Evolutionary conservation across 1,140 invertebrate genomes (phyloP).

Genomic region (Phthorimaea operculella): DNA sequence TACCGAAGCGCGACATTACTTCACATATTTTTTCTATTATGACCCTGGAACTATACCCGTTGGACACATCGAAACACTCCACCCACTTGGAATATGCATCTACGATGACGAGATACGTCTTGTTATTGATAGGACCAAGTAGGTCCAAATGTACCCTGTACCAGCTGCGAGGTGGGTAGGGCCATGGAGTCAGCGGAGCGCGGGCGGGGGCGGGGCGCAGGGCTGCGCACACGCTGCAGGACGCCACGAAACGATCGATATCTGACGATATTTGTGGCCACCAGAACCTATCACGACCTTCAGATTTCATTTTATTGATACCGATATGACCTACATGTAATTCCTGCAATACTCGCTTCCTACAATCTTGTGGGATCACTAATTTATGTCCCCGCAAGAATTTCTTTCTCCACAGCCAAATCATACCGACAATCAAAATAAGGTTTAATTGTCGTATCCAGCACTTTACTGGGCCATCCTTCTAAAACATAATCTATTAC

Average conservation of each 20-base stretch:
- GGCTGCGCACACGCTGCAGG: not conserved
- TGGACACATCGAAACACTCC: not conserved
- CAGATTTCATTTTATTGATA: not conserved
- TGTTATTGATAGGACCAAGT: not conserved
- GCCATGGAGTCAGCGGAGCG: not conserved
- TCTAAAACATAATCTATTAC: not conserved
- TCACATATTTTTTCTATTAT: constrained; percentile 6
- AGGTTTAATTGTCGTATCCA: not conserved
- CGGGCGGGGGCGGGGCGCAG: not conserved
- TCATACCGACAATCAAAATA: not conserved
- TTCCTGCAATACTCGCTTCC: not conserved
- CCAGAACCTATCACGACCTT: not conserved
- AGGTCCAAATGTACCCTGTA: not conserved
- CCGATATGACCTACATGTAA: not conserved
- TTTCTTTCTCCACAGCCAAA: not conserved
- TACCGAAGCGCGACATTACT: not conserved
- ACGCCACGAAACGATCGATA: not conserved
- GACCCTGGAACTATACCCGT: not conserved
- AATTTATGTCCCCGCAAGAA: not conserved
- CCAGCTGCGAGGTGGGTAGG: not conserved
- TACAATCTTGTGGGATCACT: not conserved
- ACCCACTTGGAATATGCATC: not conserved
- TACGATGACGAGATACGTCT: not conserved
- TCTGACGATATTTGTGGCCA: not conserved
- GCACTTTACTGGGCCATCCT: not conserved